Evolutionary conservation across 2,797 vertebrate genomes (phyloP).

Genomic region (Xenentodon cancila): DNA sequence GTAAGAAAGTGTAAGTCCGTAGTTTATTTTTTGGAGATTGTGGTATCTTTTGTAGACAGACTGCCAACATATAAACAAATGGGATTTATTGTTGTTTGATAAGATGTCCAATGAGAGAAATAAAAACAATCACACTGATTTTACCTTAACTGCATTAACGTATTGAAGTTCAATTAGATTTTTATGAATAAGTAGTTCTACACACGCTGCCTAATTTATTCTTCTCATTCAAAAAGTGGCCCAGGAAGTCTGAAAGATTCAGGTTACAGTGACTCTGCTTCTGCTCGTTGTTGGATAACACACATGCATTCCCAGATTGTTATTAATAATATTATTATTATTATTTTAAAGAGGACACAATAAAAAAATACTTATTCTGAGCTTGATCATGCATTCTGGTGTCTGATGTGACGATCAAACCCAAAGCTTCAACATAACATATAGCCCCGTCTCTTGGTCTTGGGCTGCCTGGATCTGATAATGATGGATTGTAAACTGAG

Average conservation of each 20-base stretch:
- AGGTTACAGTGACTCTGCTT: not conserved
- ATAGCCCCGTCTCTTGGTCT: too few relatives aligned
- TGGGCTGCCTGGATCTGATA: too few relatives aligned
- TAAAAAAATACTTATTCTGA: too few relatives aligned
- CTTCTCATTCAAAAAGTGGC: not conserved
- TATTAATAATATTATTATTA: too few relatives aligned
- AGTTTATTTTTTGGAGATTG: not conserved
- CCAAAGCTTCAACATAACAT: too few relatives aligned
- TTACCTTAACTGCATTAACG: not conserved
- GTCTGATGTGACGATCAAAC: too few relatives aligned
- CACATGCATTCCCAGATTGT: too few relatives aligned
- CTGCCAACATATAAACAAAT: too few relatives aligned
- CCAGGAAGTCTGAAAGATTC: not conserved
- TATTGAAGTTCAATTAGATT: not conserved
- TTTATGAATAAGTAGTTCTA: not conserved
- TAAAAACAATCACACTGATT: not conserved
- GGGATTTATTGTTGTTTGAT: too few relatives aligned
- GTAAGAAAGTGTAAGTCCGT: not conserved
- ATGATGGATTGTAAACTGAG: too few relatives aligned
- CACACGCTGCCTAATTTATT: not conserved
- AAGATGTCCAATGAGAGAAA: not conserved
- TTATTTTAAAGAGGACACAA: too few relatives aligned
- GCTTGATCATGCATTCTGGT: too few relatives aligned
- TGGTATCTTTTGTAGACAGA: not conserved
- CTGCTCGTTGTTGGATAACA: not conserved